A percentile compares a stretch with the other conserved stretches of the same genome.
phyloP scores from a whole-genome alignment of 2,797 vertebrate genomes.

The Acrossocheilus wenchowensis region DNA sequence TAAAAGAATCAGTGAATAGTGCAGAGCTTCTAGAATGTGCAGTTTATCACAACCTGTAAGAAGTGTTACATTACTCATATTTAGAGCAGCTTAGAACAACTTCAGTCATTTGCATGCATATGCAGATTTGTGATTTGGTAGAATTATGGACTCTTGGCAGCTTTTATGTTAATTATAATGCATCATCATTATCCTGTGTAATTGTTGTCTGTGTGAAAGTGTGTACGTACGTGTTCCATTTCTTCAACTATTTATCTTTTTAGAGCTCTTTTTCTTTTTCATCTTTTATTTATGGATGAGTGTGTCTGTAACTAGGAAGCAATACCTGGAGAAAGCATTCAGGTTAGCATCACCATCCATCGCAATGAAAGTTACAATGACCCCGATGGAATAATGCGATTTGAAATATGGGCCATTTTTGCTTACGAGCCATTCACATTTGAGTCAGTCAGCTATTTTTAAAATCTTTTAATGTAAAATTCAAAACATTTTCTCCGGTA shows the following conservation, averaged over 20 bases:
- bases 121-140: slow-evolving; percentile 6
- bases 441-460: neutral
- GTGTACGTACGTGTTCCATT: neutral
- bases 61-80: slow-evolving; percentile 30
- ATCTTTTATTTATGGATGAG: neutral
- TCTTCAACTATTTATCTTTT: slow-evolving; percentile 6
- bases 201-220: slow-evolving; percentile 34
- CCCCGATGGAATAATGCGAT: no score
- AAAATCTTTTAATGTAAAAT: neutral
- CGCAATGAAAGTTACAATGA: neutral
- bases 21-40: no score
- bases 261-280: neutral
- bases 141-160: slow-evolving; percentile 38
- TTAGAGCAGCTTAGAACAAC: slow-evolving; percentile 33
- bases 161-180: slow-evolving; percentile 47
- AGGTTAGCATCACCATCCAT: neutral
- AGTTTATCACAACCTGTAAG: slow-evolving; percentile 6
- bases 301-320: neutral
- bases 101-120: slow-evolving; percentile 28
- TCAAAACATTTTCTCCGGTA: neutral
- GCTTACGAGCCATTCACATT: neutral
- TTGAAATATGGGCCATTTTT: neutral
- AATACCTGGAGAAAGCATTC: neutral
- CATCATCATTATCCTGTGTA: slow-evolving; percentile 40
- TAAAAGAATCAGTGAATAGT: no score